Conservation (phyloP, 2,888 invertebrate species). For the Oeneis ivallda region DNA sequence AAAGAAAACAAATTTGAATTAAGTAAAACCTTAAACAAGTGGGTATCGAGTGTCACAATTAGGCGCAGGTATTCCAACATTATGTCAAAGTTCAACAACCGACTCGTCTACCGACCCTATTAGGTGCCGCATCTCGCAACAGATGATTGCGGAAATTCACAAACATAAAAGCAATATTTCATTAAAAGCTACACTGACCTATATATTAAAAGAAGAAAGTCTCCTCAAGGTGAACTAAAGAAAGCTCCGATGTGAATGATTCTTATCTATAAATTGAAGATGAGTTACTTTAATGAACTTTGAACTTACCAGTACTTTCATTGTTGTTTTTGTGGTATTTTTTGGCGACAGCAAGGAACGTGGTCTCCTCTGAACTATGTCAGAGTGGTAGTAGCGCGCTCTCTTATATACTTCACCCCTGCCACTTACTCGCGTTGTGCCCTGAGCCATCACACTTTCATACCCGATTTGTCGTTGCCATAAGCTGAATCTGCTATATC, state of each 20-base stretch:
- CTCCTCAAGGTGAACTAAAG: constrained; percentile 2
- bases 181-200: constrained; percentile 36
- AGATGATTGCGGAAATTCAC: constrained; percentile 56
- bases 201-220: constrained; percentile 27
- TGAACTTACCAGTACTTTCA: constrained; percentile 77
- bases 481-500: constrained; percentile 50
- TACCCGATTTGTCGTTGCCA: constrained; percentile 64
- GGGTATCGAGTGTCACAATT: constrained; percentile 44
- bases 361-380: constrained; percentile 75
- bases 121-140: constrained; percentile 59
- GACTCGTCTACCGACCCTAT: constrained; percentile 62
- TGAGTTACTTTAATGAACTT: constrained; percentile 43
- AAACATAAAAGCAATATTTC: constrained; percentile 40
- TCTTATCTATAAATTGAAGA: constrained; percentile 25
- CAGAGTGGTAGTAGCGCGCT: constrained; percentile 74
- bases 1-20: background rate
- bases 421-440: constrained; percentile 67
- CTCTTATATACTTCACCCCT: constrained; percentile 81
- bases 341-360: constrained; percentile 69
- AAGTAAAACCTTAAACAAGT: constrained; percentile 12
- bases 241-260: constrained; percentile 12
- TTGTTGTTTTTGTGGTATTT: constrained; percentile 58
- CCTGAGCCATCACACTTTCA: constrained; percentile 75
- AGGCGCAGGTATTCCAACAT: constrained; percentile 59
- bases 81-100: constrained; percentile 71